Conservation (phyloP, 2,888 invertebrate species). For the Oscheius sp. region DNA sequence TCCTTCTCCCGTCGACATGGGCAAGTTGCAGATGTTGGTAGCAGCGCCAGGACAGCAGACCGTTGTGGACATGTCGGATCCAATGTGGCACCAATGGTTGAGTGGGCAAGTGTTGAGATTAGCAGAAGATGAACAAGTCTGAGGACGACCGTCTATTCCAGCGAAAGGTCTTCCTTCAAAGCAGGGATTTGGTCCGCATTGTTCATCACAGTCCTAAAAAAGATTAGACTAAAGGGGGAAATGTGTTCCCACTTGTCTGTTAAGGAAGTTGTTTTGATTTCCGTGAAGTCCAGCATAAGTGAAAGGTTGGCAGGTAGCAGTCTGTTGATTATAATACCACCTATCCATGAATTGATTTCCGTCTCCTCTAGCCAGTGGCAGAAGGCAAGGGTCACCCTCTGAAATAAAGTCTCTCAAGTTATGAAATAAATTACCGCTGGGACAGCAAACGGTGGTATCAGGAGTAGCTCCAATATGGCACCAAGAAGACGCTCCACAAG, state of each 20-base stretch:
- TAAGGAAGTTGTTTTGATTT: constrained; percentile 68
- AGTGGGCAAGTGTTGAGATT: constrained; percentile 66
- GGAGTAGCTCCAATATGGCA: constrained; percentile 65
- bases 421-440: constrained; percentile 46
- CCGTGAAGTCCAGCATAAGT: constrained; percentile 64
- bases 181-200: constrained; percentile 63
- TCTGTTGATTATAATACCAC: constrained; percentile 64
- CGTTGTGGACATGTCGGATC: constrained; percentile 61
- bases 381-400: constrained; percentile 57
- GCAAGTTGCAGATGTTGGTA: constrained; percentile 65
- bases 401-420: background rate
- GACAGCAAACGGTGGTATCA: constrained; percentile 66
- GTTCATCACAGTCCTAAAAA: constrained; percentile 53
- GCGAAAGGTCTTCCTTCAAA: constrained; percentile 65
- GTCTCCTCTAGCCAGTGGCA: constrained; percentile 55
- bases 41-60: constrained; percentile 69
- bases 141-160: constrained; percentile 64
- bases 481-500: constrained; percentile 56
- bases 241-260: constrained; percentile 45
- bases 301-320: constrained; percentile 64
- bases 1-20: constrained; percentile 69
- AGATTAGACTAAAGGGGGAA: background rate
- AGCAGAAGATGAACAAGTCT: constrained; percentile 65
- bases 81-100: constrained; percentile 69
- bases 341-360: constrained; percentile 60